Evolutionary conservation across 2,888 invertebrate genomes (phyloP), one percentile per base, ranked within the genome.

Genomic region (Campaea margaritaria): DNA sequence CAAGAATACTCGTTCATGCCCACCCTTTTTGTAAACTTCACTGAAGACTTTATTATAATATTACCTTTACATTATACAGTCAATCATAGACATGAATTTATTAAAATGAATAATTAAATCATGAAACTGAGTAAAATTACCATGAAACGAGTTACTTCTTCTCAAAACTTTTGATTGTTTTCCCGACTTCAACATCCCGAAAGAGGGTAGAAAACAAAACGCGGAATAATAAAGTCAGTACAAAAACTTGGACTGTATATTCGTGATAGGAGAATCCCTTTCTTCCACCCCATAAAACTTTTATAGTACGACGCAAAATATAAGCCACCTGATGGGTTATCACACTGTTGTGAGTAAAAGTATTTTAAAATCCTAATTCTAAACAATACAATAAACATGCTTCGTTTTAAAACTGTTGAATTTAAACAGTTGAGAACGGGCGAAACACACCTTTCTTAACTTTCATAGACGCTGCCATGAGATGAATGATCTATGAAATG

Each of bases 241-340:
- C 81, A 82, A 80, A 86, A 89, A 88, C 74, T 89, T 87, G 59
- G 76, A 74, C 83, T 82, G 79, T 82, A 78, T 83, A 82, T 85
- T 79, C 81, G 79, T 83, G 87, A 88, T 88, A 87, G 84, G 73
- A 70, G 76, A 78, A 85, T 82, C 88, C 89, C 83, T 87, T 89
- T 86, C 83, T 90, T 89, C 87, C 87, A 79, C 79, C 66, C 85
- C 89, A 90, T 90, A 88, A 89, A 91, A 89, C 88, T 89, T 89
- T 85, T 88, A 67, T 67, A 58, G 86, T 80, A 83, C 85, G 87
- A 82, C 80, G 79, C 60, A 55, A 43, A 61, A 47, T 39, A 48
- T 38, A 61, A 61, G 27, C 60, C 21, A 15, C 51, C 15, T 42
- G 48, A 53, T 41, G 2, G 5, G 2, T 21, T 21, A 2, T 3